Percentiles rank a stretch among this genome's conserved stretches.
Evolutionary conservation across 2,888 invertebrate species (phyloP).

Genomic region (Lithophane semibrunnea): DNA sequence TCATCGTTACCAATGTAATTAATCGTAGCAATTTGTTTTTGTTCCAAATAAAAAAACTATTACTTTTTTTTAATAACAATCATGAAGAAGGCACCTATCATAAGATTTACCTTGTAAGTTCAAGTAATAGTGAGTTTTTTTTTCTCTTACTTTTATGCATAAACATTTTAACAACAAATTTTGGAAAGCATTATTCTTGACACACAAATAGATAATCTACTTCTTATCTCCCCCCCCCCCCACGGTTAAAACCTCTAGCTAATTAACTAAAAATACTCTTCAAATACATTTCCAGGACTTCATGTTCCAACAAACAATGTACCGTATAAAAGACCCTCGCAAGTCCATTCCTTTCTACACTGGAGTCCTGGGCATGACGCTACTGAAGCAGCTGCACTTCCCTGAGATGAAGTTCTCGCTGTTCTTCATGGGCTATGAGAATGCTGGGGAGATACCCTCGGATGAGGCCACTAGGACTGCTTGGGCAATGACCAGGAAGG

Average conservation of each 20-base stretch:
- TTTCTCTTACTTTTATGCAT: background rate
- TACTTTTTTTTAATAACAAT: too few relatives aligned
- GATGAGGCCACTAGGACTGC: conserved; percentile 92
- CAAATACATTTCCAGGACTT: conserved; percentile 92
- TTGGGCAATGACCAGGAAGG: conserved; percentile 96
- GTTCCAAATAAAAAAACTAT: too few relatives aligned
- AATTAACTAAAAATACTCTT: background rate
- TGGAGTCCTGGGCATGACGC: conserved; percentile 96
- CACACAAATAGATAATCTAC: too few relatives aligned
- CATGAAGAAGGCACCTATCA: background rate
- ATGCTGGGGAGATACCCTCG: conserved; percentile 93
- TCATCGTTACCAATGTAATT: too few relatives aligned
- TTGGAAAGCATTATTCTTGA: background rate
- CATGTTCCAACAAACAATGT: conserved; percentile 99
- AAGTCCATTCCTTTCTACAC: conserved; percentile 97
- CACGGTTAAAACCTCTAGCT: too few relatives aligned
- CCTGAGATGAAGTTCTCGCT: conserved; percentile 96
- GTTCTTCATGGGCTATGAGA: conserved; percentile 95
- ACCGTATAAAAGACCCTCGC: conserved; percentile 97
- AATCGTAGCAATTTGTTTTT: too few relatives aligned
- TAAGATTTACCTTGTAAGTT: background rate
- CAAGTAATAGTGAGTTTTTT: background rate
- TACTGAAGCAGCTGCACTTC: conserved; percentile 97
- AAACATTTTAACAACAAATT: background rate
- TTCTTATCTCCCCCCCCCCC: background rate